Evolutionary conservation across 2,797 vertebrate species (phyloP).

Genomic region (Xiphophorus birchmanni): DNA sequence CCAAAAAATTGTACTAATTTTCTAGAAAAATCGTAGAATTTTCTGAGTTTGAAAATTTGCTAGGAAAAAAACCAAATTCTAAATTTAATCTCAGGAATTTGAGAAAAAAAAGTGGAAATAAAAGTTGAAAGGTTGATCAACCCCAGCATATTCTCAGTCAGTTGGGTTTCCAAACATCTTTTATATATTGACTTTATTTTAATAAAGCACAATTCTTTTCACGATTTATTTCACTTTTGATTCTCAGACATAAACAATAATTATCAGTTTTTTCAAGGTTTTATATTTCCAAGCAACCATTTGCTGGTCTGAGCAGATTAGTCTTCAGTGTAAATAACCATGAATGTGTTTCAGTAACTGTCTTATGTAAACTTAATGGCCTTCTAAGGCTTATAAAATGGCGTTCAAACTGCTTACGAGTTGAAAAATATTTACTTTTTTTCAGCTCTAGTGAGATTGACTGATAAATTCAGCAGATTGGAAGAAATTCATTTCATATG

Average conservation of each 20-base stretch:
- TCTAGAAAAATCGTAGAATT: no score
- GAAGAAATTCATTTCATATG: background rate
- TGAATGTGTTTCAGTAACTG: background rate
- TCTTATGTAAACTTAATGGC: background rate
- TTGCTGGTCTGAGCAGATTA: background rate
- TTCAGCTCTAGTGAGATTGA: background rate
- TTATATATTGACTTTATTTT: background rate
- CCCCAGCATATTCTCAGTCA: background rate
- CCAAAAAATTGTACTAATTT: no score
- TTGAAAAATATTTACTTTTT: background rate
- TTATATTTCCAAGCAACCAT: background rate
- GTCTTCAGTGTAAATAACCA: background rate
- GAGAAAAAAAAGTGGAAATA: background rate
- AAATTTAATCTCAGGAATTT: no score
- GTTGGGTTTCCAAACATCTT: background rate
- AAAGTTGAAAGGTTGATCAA: background rate
- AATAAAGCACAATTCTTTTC: background rate
- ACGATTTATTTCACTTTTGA: background rate
- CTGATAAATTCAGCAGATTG: background rate
- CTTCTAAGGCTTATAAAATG: background rate
- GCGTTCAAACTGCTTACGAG: background rate
- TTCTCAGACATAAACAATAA: background rate
- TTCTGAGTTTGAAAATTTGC: no score
- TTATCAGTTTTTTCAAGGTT: background rate
- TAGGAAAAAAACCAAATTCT: no score